A percentile compares a stretch with the other conserved stretches of the same genome.
These are phyloP conservation scores for Pelecanoides urinatrix DNA, from an alignment of 2,113 vertebrate genomes.

Conservation along the genomic window DNA sequence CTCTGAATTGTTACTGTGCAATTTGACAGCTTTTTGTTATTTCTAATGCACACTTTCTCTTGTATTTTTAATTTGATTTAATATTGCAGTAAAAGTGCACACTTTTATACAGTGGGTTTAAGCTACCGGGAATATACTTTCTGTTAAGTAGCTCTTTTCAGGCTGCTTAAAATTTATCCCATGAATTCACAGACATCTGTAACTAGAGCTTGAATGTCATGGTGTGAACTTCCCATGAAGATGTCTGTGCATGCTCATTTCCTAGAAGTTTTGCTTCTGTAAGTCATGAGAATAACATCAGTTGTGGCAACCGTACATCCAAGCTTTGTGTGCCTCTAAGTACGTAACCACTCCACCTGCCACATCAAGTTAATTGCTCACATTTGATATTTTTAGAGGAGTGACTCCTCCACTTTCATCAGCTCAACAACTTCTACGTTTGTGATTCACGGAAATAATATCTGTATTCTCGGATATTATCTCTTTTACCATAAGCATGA, in stretches of 20 bases:
- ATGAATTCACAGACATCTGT: background rate
- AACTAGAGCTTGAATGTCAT: background rate
- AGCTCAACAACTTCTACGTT: background rate
- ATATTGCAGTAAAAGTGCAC: background rate
- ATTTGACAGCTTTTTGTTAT: background rate
- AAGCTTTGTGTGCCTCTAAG: background rate
- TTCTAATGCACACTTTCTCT: background rate
- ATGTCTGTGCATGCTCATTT: background rate
- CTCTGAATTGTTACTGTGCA: background rate
- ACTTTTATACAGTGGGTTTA: background rate
- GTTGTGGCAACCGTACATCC: background rate
- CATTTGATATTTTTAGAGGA: background rate
- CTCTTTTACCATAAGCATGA: too few relatives aligned
- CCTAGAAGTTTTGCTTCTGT: background rate
- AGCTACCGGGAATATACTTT: background rate
- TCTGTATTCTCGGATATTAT: background rate
- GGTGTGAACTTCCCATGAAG: background rate
- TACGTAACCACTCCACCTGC: background rate
- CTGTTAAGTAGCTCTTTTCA: background rate
- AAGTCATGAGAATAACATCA: background rate
- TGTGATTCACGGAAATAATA: background rate
- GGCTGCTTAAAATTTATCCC: background rate
- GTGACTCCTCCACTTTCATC: background rate
- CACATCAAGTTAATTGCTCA: background rate
- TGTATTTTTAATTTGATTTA: background rate